A percentile compares a stretch with the other conserved stretches of the same genome.
These are phyloP conservation scores for Drosophila pseudotalamancana DNA, from an alignment of 2,888 invertebrate genomes.

Conservation along the genomic window DNA sequence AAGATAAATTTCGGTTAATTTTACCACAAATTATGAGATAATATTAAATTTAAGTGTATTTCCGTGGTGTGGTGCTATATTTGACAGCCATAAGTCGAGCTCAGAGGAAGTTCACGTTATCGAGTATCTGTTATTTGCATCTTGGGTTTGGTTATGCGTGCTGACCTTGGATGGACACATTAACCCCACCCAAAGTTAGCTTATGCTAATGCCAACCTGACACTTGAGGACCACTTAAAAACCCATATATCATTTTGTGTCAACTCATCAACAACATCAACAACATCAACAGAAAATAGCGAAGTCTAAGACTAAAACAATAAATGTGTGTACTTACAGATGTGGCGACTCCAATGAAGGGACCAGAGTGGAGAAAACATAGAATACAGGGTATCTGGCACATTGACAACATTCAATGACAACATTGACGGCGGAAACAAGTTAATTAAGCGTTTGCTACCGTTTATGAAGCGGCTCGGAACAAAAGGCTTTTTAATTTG, in stretches of 20 bases:
- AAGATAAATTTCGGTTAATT: too few relatives aligned
- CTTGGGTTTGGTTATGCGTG: background rate
- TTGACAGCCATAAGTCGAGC: too few relatives aligned
- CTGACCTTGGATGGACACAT: slow-evolving; percentile 21
- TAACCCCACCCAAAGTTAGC: slow-evolving; percentile 13
- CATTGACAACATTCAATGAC: slow-evolving; percentile 28
- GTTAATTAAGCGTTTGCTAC: slow-evolving; percentile 64
- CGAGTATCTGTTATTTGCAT: slow-evolving; percentile 6
- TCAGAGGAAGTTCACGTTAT: background rate
- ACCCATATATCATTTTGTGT: slow-evolving; percentile 52
- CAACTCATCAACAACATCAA: slow-evolving; percentile 35
- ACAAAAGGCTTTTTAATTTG: slow-evolving; percentile 64
- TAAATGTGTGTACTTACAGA: slow-evolving; percentile 61
- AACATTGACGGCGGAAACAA: slow-evolving; percentile 32
- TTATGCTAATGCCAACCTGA: slow-evolving; percentile 27
- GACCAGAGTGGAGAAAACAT: slow-evolving; percentile 69
- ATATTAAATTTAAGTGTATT: too few relatives aligned
- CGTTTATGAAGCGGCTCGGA: slow-evolving; percentile 58
- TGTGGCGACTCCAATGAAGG: slow-evolving; percentile 81
- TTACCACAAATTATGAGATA: too few relatives aligned
- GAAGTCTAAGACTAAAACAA: slow-evolving; percentile 3
- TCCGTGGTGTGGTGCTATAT: too few relatives aligned
- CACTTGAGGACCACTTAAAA: slow-evolving; percentile 32
- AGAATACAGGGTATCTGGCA: slow-evolving; percentile 18
- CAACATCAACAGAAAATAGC: background rate